Percentiles rank a stretch among this genome's conserved stretches.
phyloP scores from a whole-genome alignment of 2,113 vertebrate species.

The Isurus oxyrinchus region DNA sequence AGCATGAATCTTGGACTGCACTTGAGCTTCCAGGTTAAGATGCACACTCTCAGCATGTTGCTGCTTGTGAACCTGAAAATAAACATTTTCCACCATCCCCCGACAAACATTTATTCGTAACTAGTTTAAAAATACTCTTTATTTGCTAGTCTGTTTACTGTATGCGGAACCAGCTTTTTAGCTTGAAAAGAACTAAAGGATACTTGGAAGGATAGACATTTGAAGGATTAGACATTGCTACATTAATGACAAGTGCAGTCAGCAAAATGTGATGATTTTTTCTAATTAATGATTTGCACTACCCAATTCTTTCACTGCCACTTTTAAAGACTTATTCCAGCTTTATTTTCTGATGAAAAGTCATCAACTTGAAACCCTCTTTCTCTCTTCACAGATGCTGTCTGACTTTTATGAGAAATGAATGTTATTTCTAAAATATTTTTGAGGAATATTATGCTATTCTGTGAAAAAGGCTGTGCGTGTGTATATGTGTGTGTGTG shows the following conservation, averaged over 20 bases:
- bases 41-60: not conserved
- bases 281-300: not conserved
- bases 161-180: not conserved
- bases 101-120: not conserved
- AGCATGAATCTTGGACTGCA: not conserved
- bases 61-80: not conserved
- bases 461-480: too few species aligned
- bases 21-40: not conserved
- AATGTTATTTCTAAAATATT: too few species aligned
- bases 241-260: not conserved
- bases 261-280: not conserved
- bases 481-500: too few species aligned
- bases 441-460: too few species aligned
- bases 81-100: not conserved
- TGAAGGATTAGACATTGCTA: not conserved
- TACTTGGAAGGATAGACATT: not conserved
- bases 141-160: not conserved
- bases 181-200: not conserved
- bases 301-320: not conserved
- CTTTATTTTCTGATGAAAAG: not conserved
- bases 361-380: too few species aligned
- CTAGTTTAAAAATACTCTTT: not conserved
- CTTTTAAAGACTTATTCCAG: slow-evolving; percentile 10
- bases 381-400: too few species aligned
- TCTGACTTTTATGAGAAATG: too few species aligned